A percentile compares a stretch with the other conserved stretches of the same genome.
These are phyloP conservation scores for Pontoporia blainvillei DNA, from an alignment of 2,113 vertebrate genomes.

Conservation along the genomic window DNA sequence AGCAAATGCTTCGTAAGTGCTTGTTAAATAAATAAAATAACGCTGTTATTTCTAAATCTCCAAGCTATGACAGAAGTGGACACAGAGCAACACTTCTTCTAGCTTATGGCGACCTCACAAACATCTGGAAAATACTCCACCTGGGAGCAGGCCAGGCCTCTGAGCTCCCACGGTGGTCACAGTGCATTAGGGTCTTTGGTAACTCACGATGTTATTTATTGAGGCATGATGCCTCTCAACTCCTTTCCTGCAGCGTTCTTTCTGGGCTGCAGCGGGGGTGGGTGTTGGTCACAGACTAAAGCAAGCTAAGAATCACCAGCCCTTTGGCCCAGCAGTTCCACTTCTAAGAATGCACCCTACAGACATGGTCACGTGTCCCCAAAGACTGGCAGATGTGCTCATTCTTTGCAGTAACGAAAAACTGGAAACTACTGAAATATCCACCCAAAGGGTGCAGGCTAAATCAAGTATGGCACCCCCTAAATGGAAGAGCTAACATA, in stretches of 20 bases:
- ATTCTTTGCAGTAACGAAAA: background rate
- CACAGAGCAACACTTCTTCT: background rate
- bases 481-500: background rate
- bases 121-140: background rate
- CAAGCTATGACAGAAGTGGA: background rate
- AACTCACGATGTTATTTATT: too few species aligned
- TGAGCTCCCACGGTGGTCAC: fast-evolving
- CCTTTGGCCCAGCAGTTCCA: background rate
- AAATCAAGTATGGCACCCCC: background rate
- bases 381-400: background rate
- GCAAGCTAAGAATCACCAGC: background rate
- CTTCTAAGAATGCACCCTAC: background rate
- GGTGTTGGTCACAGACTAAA: background rate
- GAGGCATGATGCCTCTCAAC: background rate
- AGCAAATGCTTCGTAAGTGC: background rate
- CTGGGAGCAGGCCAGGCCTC: fast-evolving
- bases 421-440: background rate
- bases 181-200: fast-evolving
- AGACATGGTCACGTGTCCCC: background rate
- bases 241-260: background rate
- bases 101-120: background rate
- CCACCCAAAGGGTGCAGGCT: background rate
- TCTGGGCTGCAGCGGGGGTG: background rate
- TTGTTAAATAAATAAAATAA: conserved; percentile 1
- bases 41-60: background rate